Base-by-base conservation (phyloP, 2,888 invertebrate species). In the Pterostichus madidus region DNA sequence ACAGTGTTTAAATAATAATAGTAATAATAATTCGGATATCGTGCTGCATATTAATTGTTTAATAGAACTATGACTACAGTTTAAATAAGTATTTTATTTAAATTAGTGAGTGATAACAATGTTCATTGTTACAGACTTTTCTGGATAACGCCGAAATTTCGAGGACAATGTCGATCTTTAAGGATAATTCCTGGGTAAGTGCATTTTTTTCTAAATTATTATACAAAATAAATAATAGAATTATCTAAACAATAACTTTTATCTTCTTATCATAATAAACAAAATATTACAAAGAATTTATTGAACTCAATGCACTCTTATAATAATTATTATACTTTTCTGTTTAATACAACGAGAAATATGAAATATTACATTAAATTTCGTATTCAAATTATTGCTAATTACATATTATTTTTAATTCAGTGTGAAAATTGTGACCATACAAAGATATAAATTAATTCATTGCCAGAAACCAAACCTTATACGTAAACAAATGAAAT, bases 171-270 rank as follows among this genome's bases (percentile, higher is more conserved):
- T 91, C 92, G 78, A 91, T 91, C 80, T 93, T 92, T 87, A 93
- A 92, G 86, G 93, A 93, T 86, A 92, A 92, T 85, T 92, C 91
- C 87, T 92, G 92, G 92, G 93, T 92, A 85, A 91, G 91, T 85
- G 61, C 76, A n/a, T n/a, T 32, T 32, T 24, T 56, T 53, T 32
- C n/a, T n/a, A n/a, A n/a, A n/a, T n/a, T 24, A 24, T 24, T 24
- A 24, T 24, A 24, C 24, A 24, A 24, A 24, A 24, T 24, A 3
- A 24, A 24, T 24, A 24, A 39, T 35, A 3, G 5, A 7, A 64
- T 17, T 64, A 7, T 24, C n/a, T 10, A 24, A 64, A 6, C n/a
- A n/a, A 71, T 11, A 71, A 71, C 8, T 71, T 39, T 44, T 35
- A 49, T 32, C 4, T 11, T 71, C 35, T 44, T 35, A 49, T 32